Evolutionary conservation across 2,113 vertebrate genomes (phyloP).

Genomic region (Heterochromis multidens): DNA sequence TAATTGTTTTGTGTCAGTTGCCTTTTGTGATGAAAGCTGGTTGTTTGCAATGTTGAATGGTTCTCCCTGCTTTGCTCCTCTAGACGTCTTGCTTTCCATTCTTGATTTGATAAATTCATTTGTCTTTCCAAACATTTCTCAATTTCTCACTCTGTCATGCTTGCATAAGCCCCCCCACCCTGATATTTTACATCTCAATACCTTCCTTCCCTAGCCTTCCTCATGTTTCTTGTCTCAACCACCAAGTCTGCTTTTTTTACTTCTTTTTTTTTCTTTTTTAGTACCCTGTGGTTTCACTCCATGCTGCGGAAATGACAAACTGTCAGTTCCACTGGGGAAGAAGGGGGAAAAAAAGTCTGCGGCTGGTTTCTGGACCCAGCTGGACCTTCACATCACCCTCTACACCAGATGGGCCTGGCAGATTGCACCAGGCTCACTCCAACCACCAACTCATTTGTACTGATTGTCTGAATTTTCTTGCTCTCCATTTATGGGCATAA

Average conservation of each 20-base stretch:
- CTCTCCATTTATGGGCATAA: conserved; percentile 19
- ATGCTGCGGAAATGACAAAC: conserved; percentile 39
- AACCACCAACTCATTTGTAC: conserved; percentile 18
- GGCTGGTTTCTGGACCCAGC: conserved; percentile 19
- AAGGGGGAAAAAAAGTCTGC: not conserved
- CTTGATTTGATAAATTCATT: not conserved
- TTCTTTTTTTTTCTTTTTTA: not conserved
- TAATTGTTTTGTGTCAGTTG: not conserved
- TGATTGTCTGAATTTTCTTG: conserved; percentile 21
- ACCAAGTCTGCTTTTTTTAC: not conserved
- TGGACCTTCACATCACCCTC: conserved; percentile 4
- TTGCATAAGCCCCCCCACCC: not conserved
- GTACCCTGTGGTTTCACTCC: not conserved
- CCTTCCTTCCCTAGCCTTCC: not conserved
- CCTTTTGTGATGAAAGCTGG: not conserved
- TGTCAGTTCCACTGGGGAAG: not conserved
- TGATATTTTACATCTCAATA: not conserved
- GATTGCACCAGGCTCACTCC: conserved; percentile 19
- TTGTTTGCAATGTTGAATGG: not conserved
- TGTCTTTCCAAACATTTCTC: not conserved
- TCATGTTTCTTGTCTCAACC: not conserved
- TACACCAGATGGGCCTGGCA: conserved; percentile 46
- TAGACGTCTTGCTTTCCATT: not conserved
- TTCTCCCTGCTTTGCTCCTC: not conserved
- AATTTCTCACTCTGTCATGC: not conserved